Conservation (phyloP, 2,888 invertebrate genomes). For the Pyrochroa serraticornis region DNA sequence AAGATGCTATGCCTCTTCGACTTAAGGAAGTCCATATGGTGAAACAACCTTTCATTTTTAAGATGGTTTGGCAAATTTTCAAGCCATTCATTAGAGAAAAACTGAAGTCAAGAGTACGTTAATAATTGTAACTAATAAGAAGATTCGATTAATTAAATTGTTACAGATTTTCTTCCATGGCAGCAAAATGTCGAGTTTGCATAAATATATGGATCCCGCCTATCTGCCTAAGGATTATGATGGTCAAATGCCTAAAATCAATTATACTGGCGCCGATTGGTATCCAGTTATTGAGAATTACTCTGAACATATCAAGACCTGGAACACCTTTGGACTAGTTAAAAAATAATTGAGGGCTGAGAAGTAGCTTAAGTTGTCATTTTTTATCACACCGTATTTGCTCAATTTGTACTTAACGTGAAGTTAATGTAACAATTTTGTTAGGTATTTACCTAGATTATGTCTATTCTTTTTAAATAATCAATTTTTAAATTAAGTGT, state of each 20-base stretch:
- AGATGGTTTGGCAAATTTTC: conserved; percentile 83
- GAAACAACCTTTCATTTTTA: conserved; percentile 84
- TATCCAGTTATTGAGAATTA: conserved; percentile 71
- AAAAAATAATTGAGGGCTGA: conserved; percentile 52
- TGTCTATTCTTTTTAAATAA: no score
- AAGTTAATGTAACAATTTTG: no score
- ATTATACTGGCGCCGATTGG: conserved; percentile 81
- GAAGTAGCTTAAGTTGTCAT: background rate
- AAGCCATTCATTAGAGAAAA: conserved; percentile 83
- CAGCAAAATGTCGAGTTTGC: conserved; percentile 75
- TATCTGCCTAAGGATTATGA: conserved; percentile 79
- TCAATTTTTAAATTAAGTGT: no score
- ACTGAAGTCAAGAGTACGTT: conserved; percentile 74
- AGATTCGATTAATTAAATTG: conserved; percentile 2
- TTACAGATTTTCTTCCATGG: conserved; percentile 84
- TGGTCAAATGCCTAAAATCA: conserved; percentile 73
- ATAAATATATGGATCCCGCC: conserved; percentile 71
- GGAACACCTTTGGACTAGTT: conserved; percentile 72
- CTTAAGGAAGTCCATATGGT: conserved; percentile 87
- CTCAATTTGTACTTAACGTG: no score
- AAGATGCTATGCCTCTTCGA: conserved; percentile 85
- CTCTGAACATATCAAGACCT: conserved; percentile 69
- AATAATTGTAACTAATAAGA: background rate
- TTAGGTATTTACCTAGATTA: no score
- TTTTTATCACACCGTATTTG: no score